These are phyloP conservation scores for Chaitophorus viminalis DNA, from an alignment of 2,888 invertebrate genomes.

Conservation along the genomic window DNA sequence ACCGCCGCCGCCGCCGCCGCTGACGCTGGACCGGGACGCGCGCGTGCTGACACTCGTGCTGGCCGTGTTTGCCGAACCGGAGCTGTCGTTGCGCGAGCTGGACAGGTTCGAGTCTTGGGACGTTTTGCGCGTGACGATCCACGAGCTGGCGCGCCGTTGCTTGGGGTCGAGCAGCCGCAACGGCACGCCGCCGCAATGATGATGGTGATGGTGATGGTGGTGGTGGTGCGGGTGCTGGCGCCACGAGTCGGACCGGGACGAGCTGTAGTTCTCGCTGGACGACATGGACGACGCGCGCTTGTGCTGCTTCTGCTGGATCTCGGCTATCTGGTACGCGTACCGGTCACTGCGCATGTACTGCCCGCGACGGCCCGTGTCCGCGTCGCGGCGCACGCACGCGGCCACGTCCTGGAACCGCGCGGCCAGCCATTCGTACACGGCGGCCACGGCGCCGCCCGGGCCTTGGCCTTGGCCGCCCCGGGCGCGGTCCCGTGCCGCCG, in stretches of 20 bases:
- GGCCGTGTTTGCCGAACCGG: constrained; percentile 87
- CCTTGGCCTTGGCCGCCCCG: constrained; percentile 63
- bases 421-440: constrained; percentile 67
- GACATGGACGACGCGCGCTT: constrained; percentile 85
- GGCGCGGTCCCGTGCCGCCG: constrained; percentile 64
- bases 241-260: constrained; percentile 89
- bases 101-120: constrained; percentile 92
- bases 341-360: constrained; percentile 71
- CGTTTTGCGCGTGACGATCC: constrained; percentile 90
- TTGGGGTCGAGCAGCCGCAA: constrained; percentile 79
- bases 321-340: constrained; percentile 80
- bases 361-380: constrained; percentile 66
- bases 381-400: constrained; percentile 68
- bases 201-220: constrained; percentile 67
- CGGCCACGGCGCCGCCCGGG: constrained; percentile 64
- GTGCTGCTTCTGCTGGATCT: constrained; percentile 80
- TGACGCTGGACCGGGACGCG: constrained; percentile 79
- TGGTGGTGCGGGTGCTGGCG: constrained; percentile 73
- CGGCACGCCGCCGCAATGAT: constrained; percentile 76
- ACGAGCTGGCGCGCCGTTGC: constrained; percentile 80
- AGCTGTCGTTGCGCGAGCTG: constrained; percentile 90
- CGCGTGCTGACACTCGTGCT: constrained; percentile 89
- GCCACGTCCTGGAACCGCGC: constrained; percentile 70
- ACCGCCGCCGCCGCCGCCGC: constrained; percentile 87
- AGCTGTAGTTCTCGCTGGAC: constrained; percentile 90